Percentiles rank a stretch among this genome's conserved stretches.
Conservation (phyloP, 2,797 vertebrate genomes). For the Lindbergichthys nudifrons region DNA sequence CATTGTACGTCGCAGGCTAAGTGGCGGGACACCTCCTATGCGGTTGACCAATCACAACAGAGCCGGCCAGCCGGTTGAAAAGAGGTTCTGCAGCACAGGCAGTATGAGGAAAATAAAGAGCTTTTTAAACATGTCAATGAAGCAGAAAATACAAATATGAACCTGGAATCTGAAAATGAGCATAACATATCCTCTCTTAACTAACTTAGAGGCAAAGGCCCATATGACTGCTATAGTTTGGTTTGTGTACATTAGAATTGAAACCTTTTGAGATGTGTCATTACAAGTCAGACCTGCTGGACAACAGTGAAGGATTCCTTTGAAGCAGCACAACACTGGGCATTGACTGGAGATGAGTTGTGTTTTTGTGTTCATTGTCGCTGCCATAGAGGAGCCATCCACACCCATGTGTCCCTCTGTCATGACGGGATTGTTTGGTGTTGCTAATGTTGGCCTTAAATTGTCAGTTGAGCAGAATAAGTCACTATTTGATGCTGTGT, state of each 20-base stretch:
- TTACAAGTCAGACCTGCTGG: constrained; percentile 55
- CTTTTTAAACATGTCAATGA: too few relatives aligned
- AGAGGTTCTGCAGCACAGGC: too few relatives aligned
- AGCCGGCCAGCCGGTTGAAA: too few relatives aligned
- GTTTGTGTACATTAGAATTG: not conserved
- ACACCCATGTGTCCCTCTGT: constrained; percentile 22
- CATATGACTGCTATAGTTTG: not conserved
- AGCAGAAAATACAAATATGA: too few relatives aligned
- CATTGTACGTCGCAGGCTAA: too few relatives aligned
- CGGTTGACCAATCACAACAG: too few relatives aligned
- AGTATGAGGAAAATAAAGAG: too few relatives aligned
- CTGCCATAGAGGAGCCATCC: not conserved
- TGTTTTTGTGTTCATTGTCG: constrained; percentile 22
- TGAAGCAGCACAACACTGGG: not conserved
- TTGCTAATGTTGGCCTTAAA: not conserved
- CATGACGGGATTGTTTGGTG: constrained; percentile 11
- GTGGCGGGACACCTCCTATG: too few relatives aligned
- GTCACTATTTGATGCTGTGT: not conserved
- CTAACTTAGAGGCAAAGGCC: not conserved
- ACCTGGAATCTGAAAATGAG: too few relatives aligned
- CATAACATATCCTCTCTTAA: too few relatives aligned
- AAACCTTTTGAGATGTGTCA: constrained; percentile 25
- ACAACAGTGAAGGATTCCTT: constrained; percentile 13
- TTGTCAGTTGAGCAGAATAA: constrained; percentile 12
- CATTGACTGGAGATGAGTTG: not conserved